Base-by-base conservation (phyloP, 1,140 invertebrate genomes). In the Zaprionus ghesquierei region DNA sequence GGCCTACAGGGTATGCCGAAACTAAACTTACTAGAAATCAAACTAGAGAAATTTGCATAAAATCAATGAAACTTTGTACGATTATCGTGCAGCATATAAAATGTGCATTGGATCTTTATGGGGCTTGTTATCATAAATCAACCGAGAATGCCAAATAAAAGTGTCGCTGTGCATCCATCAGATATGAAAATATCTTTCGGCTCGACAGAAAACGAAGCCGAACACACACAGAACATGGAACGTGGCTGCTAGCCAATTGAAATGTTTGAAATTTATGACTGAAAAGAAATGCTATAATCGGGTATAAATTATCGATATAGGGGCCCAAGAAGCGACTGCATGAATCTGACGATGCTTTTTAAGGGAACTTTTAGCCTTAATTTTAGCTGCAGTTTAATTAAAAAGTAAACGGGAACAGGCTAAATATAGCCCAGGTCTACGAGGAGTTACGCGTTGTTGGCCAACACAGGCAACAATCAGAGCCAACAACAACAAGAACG, bases 51-150 rank as follows among this genome's bases (percentile, higher is more conserved):
- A 87, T 89, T 89, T 84, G 79, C 84, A 89, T 89, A 89, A 89
- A 77, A 61, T 75, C 60, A 89, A 89, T 89, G 80, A 69, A 77
- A 84, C 73, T 61, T 41, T 51, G 61, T 53, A 62, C 33, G 65
- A 72, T 63, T 54, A 54, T 63, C 60, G 50, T 54, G 54, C 35
- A 61, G 33, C 59, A 29, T 35, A 63, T 72, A 60, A 66, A 60
- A 60, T 60, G 69, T 77, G 66, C 71, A 75, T 63, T n/a, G 69
- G 75, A 75, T 75, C 49, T 79, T 79, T 68, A 76, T 79, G 73
- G 76, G 60, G 69, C 77, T 61, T 77, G 84, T 80, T 89, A 84
- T 89, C 85, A 81, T 89, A 89, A 89, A 89, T 89, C 84, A 89
- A 29, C 27, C 23, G 10, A 22, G 55, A 61, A 70, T 54, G 75